These are phyloP conservation scores for Neogale vison DNA, from an alignment of 2,113 vertebrate species.

Conservation along the genomic window DNA sequence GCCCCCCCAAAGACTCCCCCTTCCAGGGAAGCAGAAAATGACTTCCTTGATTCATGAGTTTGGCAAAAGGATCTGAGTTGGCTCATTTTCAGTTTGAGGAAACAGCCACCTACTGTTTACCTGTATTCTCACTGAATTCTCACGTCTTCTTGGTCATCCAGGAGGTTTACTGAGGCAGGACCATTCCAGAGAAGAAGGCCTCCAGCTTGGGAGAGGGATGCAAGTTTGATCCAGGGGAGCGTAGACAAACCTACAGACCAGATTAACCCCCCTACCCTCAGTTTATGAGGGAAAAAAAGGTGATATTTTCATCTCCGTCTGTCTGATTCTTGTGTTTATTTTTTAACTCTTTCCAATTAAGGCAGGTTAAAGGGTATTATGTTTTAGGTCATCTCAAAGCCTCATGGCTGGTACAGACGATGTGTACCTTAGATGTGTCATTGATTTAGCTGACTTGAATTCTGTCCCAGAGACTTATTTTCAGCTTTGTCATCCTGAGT, in stretches of 20 bases:
- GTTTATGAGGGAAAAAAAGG: background rate
- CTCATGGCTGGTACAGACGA: background rate
- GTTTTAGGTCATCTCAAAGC: background rate
- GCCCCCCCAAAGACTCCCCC: background rate
- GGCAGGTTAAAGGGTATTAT: background rate
- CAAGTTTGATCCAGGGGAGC: background rate
- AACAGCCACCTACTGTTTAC: background rate
- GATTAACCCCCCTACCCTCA: background rate
- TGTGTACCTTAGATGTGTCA: background rate
- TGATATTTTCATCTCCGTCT: background rate
- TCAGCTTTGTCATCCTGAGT: constrained; percentile 39
- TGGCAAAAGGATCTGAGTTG: background rate
- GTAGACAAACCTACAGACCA: background rate
- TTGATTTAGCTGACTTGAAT: constrained; percentile 27
- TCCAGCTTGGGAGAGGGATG: background rate
- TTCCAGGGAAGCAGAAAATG: background rate
- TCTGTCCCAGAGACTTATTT: constrained; percentile 47
- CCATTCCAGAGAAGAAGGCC: background rate
- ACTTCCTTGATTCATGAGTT: background rate
- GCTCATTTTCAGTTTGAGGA: background rate
- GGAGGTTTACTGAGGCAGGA: background rate
- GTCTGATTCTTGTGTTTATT: background rate
- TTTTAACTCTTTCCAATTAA: background rate
- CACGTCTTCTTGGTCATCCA: background rate
- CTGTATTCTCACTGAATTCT: background rate